Base-by-base conservation (phyloP, 2,888 invertebrate genomes). In the Stenodema calcarata region DNA sequence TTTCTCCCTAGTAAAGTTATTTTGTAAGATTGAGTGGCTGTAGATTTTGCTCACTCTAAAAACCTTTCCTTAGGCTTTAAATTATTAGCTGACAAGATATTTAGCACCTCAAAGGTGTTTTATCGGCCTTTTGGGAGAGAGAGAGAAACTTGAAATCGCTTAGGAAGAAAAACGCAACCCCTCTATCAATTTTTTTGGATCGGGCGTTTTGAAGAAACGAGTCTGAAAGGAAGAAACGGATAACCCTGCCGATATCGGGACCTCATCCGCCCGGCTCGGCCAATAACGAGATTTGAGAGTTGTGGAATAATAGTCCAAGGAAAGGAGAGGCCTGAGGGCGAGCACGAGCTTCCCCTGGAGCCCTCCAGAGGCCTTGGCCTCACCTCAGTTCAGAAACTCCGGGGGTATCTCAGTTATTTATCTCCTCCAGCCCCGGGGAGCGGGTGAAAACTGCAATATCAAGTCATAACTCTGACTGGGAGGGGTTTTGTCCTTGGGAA, bases 281-380 rank as follows among this genome's bases (percentile, higher is more conserved):
- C 73, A 73, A 73, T 73, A 73, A 73, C 73, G 73, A 73, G 73
- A 73, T 73, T 73, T 73, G 73, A 73, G 73, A 73, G 73, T 73
- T 35, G 41, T 30, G 73, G 73, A 73, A 73, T 73, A 73, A 73
- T 73, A 73, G 73, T 73, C 73, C 73, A 73, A 73, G 73, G 73
- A 73, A 73, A 73, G 35, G 73, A 73, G 73, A 18, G 73, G 35
- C 73, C 73, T 73, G n/a, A 18, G 73, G 73, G 73, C 73, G n/a
- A n/a, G 73, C 73, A 73, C 73, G 73, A 73, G 73, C 73, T 73
- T 16, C 41, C 73, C 73, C 73, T 30, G 73, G 35, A 41, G 73
- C 35, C 4, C 69, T 12, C 14, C 41, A 7, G 30, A 30, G 18
- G 18, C 62, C 62, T 62, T 62, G 62, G 62, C 62, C 62, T 18